A percentile compares a stretch with the other conserved stretches of the same genome.
Evolutionary conservation across 1,140 invertebrate species (phyloP).

Genomic region (Euura saliciscinereae): DNA sequence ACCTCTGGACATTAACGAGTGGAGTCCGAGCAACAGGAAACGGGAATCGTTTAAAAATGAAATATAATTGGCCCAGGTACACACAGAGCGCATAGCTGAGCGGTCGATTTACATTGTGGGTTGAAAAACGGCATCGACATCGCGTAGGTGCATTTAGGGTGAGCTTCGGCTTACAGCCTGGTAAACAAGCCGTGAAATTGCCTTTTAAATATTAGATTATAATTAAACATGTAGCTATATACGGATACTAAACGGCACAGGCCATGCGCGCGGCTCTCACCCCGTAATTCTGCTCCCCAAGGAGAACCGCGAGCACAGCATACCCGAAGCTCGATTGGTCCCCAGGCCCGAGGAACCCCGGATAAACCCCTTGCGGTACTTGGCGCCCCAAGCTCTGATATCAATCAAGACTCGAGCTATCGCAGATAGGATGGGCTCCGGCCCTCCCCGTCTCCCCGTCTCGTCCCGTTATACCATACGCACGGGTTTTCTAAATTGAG

Average conservation of each 20-base stretch:
- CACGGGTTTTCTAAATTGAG: slow-evolving; percentile 35
- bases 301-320: background rate
- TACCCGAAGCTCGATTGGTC: background rate
- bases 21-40: too few species aligned
- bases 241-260: background rate
- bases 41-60: too few species aligned
- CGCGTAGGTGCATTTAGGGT: background rate
- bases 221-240: slow-evolving; percentile 55
- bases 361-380: slow-evolving; percentile 3
- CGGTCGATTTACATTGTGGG: too few species aligned
- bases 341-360: slow-evolving; percentile 14
- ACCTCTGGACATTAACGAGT: too few species aligned
- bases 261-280: too few species aligned
- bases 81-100: too few species aligned
- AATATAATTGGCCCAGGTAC: too few species aligned
- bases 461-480: background rate
- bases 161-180: slow-evolving; percentile 26
- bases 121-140: too few species aligned
- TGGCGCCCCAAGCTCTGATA: slow-evolving; percentile 27
- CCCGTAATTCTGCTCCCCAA: background rate
- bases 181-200: slow-evolving; percentile 63
- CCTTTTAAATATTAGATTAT: slow-evolving; percentile 64
- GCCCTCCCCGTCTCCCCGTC: background rate
- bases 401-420: slow-evolving; percentile 53
- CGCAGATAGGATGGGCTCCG: slow-evolving; percentile 53